Evolutionary conservation across 2,888 invertebrate species (phyloP).

Genomic region (Cataglyphis livida): DNA sequence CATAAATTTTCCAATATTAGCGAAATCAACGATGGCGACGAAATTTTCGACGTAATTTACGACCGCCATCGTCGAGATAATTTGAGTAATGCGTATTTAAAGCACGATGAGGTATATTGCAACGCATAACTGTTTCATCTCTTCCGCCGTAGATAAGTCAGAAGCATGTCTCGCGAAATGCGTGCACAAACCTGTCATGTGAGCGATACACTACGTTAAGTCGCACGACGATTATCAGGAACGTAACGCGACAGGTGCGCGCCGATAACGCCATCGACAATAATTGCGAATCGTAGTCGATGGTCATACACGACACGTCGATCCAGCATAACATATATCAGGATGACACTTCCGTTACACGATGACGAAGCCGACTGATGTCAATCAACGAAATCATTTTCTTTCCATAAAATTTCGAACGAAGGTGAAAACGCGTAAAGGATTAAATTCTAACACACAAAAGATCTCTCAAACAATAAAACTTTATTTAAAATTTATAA

Average conservation of each 20-base stretch:
- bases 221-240: conserved; percentile 78
- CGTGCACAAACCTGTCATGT: conserved; percentile 68
- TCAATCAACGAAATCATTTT: conserved; percentile 20
- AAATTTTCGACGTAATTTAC: conserved; percentile 41
- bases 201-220: conserved; percentile 76
- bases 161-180: conserved; percentile 58
- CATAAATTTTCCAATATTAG: conserved; percentile 34
- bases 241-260: conserved; percentile 78
- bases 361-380: conserved; percentile 64
- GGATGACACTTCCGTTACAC: conserved; percentile 66
- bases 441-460: not conserved
- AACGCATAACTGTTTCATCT: conserved; percentile 35
- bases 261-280: conserved; percentile 80
- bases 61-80: conserved; percentile 27
- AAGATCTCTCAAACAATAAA: not conserved
- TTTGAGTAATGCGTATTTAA: conserved; percentile 50
- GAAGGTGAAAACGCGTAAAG: not conserved
- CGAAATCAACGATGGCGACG: conserved; percentile 40
- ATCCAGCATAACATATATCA: conserved; percentile 77
- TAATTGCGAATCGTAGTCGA: conserved; percentile 80
- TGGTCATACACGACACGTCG: conserved; percentile 74
- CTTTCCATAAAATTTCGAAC: not conserved
- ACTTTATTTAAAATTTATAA: not conserved
- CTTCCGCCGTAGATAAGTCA: conserved; percentile 55
- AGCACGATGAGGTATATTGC: conserved; percentile 65